These are phyloP conservation scores for Drosophila bocqueti DNA, from an alignment of 1,140 invertebrate genomes.

Conservation along the genomic window DNA sequence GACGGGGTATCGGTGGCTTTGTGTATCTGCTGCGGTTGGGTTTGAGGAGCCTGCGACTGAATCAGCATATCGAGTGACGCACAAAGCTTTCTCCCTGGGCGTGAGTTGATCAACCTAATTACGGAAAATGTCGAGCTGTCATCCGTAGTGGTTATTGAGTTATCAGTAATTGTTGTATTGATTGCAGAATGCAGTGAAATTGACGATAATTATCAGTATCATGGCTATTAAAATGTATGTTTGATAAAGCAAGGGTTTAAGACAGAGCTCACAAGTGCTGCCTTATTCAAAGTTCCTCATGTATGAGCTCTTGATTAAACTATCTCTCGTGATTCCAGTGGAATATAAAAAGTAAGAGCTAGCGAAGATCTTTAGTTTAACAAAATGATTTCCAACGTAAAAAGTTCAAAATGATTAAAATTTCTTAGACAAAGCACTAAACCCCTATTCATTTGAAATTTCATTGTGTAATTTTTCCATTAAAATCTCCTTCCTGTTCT, in stretches of 20 bases:
- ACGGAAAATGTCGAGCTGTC: constrained; percentile 10
- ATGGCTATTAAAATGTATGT: too few relatives aligned
- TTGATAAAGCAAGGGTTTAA: background rate
- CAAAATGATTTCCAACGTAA: background rate
- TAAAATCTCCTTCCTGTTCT: constrained; percentile 5
- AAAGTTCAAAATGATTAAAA: constrained; percentile 4
- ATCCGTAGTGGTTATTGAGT: constrained; percentile 8
- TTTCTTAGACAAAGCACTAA: background rate
- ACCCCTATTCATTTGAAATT: background rate
- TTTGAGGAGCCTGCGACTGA: constrained; percentile 32
- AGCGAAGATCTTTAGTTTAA: background rate
- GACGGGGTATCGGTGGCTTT: background rate
- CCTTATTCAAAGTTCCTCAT: background rate
- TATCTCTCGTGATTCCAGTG: too few relatives aligned
- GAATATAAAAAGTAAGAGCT: too few relatives aligned
- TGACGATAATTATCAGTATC: background rate
- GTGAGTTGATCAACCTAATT: constrained; percentile 33
- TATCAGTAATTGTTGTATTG: constrained; percentile 14
- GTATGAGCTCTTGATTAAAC: too few relatives aligned
- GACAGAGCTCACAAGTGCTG: background rate
- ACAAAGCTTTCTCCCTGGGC: constrained; percentile 28
- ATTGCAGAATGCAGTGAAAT: background rate
- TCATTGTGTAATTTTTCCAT: constrained; percentile 12
- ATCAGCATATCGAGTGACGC: constrained; percentile 39
- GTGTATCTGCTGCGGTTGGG: constrained; percentile 22